phyloP scores from a whole-genome alignment of 37 sponge, comb jelly and placozoan species.

The Beroe forskalii region DNA sequence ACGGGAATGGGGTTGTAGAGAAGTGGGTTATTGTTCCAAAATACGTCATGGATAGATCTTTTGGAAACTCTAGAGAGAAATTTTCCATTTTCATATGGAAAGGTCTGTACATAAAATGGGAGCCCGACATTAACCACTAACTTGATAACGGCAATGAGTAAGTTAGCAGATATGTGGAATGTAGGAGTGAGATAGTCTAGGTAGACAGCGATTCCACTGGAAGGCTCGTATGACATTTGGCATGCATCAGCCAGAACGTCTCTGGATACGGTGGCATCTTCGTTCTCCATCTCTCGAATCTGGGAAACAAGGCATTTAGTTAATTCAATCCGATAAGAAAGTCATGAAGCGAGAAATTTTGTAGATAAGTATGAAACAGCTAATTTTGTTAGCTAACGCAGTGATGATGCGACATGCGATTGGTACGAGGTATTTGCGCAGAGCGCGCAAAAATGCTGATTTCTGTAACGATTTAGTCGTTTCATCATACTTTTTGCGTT shows the following conservation, averaged over 20 bases:
- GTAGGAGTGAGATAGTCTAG: conserved; percentile 55
- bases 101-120: too few relatives aligned
- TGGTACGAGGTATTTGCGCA: background rate
- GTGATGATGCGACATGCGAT: too few relatives aligned
- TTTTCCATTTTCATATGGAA: too few relatives aligned
- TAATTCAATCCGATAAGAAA: too few relatives aligned
- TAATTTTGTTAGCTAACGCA: too few relatives aligned
- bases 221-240: background rate
- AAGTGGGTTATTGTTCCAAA: too few relatives aligned
- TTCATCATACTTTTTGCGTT: background rate
- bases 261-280: background rate
- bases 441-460: background rate
- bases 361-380: too few relatives aligned
- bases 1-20: too few relatives aligned
- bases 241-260: background rate
- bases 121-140: too few relatives aligned
- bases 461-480: background rate
- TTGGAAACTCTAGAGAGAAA: too few relatives aligned
- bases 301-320: background rate
- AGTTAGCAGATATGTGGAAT: conserved; percentile 46
- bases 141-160: background rate
- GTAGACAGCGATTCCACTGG: background rate
- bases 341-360: too few relatives aligned
- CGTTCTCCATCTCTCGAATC: conserved; percentile 15
- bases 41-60: too few relatives aligned